A percentile compares a stretch with the other conserved stretches of the same genome.
These are phyloP conservation scores for Drosophila erecta DNA, from an alignment of 1,140 invertebrate species.

Conservation along the genomic window DNA sequence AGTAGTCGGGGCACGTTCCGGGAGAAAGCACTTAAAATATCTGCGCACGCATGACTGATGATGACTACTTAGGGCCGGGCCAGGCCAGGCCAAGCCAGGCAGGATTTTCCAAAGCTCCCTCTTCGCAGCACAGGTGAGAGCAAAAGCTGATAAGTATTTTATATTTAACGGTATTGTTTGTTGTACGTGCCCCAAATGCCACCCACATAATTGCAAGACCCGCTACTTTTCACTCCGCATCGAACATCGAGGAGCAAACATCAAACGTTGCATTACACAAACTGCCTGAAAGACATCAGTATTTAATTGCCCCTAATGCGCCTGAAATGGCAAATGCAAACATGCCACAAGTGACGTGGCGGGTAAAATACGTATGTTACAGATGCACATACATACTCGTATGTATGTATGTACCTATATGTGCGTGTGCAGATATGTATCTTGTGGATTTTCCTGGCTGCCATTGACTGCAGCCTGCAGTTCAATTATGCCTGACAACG, in stretches of 20 bases:
- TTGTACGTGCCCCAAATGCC: constrained; percentile 60
- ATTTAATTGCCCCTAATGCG: constrained; percentile 56
- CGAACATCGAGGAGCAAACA: constrained; percentile 53
- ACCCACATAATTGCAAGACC: constrained; percentile 57
- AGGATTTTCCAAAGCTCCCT: constrained; percentile 21
- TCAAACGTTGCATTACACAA: constrained; percentile 45
- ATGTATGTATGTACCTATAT: no score
- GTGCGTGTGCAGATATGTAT: neutral
- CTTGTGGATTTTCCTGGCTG: constrained; percentile 14
- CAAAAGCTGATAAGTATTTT: constrained; percentile 43
- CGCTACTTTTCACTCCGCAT: constrained; percentile 33
- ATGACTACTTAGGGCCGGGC: constrained; percentile 48
- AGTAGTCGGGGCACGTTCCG: constrained; percentile 53
- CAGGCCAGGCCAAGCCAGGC: neutral
- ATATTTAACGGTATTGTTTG: constrained; percentile 66
- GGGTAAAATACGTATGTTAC: constrained; percentile 8
- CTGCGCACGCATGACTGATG: constrained; percentile 80
- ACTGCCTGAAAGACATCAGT: constrained; percentile 46
- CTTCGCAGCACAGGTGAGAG: constrained; percentile 7
- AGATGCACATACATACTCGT: neutral
- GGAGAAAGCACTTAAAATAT: constrained; percentile 81
- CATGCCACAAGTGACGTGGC: constrained; percentile 32
- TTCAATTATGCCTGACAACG: constrained; percentile 42
- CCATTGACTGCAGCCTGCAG: constrained; percentile 17
- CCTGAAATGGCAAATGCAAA: constrained; percentile 58